Evolutionary conservation across 2,113 vertebrate genomes (phyloP), one percentile per base, ranked within the genome.

Genomic region (Pristiophorus japonicus): DNA sequence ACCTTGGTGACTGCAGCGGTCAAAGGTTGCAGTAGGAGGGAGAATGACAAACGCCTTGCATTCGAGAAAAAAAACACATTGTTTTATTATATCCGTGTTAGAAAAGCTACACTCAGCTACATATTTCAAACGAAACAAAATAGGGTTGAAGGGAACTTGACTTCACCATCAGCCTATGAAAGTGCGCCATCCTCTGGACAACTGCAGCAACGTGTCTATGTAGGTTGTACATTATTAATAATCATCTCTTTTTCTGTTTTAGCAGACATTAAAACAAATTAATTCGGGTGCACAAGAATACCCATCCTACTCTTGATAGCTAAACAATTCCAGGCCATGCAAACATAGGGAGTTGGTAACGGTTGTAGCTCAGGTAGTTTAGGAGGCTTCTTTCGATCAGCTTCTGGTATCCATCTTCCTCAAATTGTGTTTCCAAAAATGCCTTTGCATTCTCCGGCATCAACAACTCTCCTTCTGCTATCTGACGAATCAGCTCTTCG

Each of bases 341-440:
- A 65, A 98, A 99, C 99, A 99, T 98, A 95, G 98, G 98, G 96
- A 99, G 97, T 95, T 98, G 98, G 97, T 98, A 97, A 1, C 96
- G 96, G 96, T 99, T 98, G 96, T 97, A 98, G 96, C 96, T 97
- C 96, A 99, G 97, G 95, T 97, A 99, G 95, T 96, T 97, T 1
- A 98, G 97, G 10, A 97, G 91, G 38, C 97, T 96, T n/a, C 96
- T 97, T 95, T 97, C 97, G 95, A 99, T 95, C 51, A 96, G 92
- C 0, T 8, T 55, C 73, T 96, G 96, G 94, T 96, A 96, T 95
- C 96, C 95, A 18, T 27, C 96, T 84, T 91, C 95, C 87, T 96
- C 59, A 10, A 96, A 96, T 18, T 96, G n/a, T 5, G 96, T 96
- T 34, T 96, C 96, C 55, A 97, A 96, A 66, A 97, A 96, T 34